Base-by-base conservation (phyloP, 2,888 invertebrate species). In the Eupithecia vulgata region DNA sequence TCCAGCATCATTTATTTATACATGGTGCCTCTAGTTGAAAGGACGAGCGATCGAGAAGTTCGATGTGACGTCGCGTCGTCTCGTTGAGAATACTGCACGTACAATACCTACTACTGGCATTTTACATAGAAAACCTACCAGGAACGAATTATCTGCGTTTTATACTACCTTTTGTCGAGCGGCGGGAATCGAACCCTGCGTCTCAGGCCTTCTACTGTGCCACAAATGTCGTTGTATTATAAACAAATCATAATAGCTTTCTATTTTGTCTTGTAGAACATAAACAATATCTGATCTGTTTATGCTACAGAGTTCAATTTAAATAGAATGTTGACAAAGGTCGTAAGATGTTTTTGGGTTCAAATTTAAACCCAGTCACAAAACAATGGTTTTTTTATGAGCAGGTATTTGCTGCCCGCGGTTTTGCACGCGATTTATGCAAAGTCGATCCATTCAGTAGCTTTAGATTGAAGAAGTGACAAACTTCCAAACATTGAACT, bases 271-370 rank as follows among this genome's bases (percentile, higher is more conserved):
- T 57, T 57, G 21, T 57, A 57, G 25, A 57, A 57, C 57, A 25
- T 57, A 57, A 57, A 57, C 57, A 57, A 57, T 25, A 57, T 25
- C 12, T 25, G 57, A 57, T 57, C 57, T 57, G 57, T 57, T 57
- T 57, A 57, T 57, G 25, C 21, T 57, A 57, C 10, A 10, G 25
- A 25, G 5, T 57, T 25, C 25, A 12, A 57, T 57, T 57, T 25
- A 25, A 57, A 57, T 25, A 57, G 52, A 30, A 30, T 57, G 57
- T 57, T 57, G 57, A 57, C 57, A 57, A 13, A 57, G 57, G 57
- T 57, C 57, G 25, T 12, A 25, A 5, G n/a, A 25, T 57, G 57
- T 57, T 57, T 57, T 57, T 25, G 57, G 25, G 25, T 57, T 25
- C n/a, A 57, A 57, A 57, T 25, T 57, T 5, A 57, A 57, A 25